phyloP scores from a whole-genome alignment of 2,797 vertebrate genomes.

The Hippoglossus hippoglossus region DNA sequence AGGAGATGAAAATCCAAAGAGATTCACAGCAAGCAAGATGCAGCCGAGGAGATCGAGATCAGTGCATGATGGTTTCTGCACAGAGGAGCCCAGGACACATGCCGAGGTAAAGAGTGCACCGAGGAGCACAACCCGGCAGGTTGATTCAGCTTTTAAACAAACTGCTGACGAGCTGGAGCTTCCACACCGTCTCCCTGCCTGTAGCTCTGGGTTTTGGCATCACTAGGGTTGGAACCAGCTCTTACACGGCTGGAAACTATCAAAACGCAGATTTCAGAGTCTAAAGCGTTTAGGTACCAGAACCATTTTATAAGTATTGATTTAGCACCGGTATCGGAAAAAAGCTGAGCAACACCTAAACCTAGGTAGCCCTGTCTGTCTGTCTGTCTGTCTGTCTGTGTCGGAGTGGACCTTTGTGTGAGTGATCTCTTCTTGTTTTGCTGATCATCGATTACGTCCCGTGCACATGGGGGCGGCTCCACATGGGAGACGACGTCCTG shows the following conservation, averaged over 20 bases:
- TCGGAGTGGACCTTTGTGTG: constrained; percentile 41
- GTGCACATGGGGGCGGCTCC: constrained; percentile 22
- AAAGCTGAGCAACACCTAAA: too few species aligned
- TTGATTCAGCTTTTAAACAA: constrained; percentile 56
- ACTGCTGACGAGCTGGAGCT: constrained; percentile 49
- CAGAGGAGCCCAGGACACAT: constrained; percentile 33
- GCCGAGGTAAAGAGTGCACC: constrained; percentile 39
- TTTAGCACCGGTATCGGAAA: too few species aligned
- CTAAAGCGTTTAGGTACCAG: too few species aligned
- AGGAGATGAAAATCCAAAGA: constrained; percentile 49
- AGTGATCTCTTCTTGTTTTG: constrained; percentile 28
- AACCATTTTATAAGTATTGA: too few species aligned
- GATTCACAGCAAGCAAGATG: constrained; percentile 39
- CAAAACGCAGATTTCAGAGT: too few species aligned
- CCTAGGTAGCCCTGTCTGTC: neutral
- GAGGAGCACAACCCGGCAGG: constrained; percentile 45
- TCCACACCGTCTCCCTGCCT: constrained; percentile 30
- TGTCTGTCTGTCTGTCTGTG: constrained; percentile 38
- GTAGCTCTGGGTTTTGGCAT: constrained; percentile 51
- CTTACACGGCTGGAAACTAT: neutral
- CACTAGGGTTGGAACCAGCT: neutral
- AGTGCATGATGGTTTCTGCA: constrained; percentile 35
- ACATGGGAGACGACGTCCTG: neutral
- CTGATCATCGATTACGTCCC: constrained; percentile 37
- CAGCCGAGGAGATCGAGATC: constrained; percentile 20